phyloP scores from a whole-genome alignment of 2,888 invertebrate species.

The Eledona agricola region DNA sequence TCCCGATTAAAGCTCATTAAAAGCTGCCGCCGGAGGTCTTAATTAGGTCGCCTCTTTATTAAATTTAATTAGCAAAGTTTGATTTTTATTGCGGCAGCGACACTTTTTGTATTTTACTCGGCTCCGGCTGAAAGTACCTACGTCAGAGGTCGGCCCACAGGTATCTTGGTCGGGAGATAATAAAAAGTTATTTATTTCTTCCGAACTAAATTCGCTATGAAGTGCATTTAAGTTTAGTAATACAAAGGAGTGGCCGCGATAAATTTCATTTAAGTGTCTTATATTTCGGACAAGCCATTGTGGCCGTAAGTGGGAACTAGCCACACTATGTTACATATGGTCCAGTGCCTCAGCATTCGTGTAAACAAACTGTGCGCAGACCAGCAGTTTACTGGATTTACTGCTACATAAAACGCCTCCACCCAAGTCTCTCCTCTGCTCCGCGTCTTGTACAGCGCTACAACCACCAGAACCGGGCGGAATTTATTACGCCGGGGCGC shows the following conservation, averaged over 20 bases:
- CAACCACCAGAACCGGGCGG: slow-evolving; percentile 26
- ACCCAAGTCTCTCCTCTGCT: slow-evolving; percentile 36
- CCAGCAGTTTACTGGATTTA: slow-evolving; percentile 58
- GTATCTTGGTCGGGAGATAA: slow-evolving; percentile 36
- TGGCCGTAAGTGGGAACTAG: slow-evolving; percentile 49
- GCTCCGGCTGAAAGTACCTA: too few relatives aligned
- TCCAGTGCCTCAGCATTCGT: slow-evolving; percentile 53
- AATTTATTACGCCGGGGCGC: slow-evolving; percentile 13
- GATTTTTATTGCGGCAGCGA: too few relatives aligned
- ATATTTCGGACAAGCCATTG: slow-evolving; percentile 50
- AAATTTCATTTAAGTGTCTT: slow-evolving; percentile 51
- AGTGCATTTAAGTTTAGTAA: slow-evolving; percentile 49
- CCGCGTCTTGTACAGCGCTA: slow-evolving; percentile 22
- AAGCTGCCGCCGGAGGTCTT: background rate
- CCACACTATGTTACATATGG: slow-evolving; percentile 52
- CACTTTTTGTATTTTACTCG: too few relatives aligned
- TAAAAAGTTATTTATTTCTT: slow-evolving; percentile 38
- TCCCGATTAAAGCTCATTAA: background rate
- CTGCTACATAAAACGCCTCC: slow-evolving; percentile 59
- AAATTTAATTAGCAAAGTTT: too few relatives aligned
- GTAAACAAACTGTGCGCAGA: slow-evolving; percentile 58
- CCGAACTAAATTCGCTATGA: slow-evolving; percentile 45
- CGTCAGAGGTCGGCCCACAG: slow-evolving; percentile 29
- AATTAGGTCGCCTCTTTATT: too few relatives aligned
- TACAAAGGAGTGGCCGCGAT: slow-evolving; percentile 49